Conservation (phyloP, 2,888 invertebrate genomes). For the Protophormia terraenovae region DNA sequence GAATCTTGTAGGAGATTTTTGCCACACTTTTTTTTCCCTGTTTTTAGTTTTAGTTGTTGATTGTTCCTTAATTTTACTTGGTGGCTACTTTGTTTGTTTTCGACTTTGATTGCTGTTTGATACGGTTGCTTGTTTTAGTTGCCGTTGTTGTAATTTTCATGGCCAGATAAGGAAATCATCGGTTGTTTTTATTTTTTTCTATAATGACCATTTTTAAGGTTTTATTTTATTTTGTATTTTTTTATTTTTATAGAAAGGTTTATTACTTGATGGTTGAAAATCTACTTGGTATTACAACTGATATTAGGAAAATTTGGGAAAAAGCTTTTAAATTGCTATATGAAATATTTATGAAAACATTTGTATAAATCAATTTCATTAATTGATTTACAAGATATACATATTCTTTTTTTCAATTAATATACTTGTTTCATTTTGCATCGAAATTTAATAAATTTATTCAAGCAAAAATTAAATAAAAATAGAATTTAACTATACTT, state of each 20-base stretch:
- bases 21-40: slow-evolving; percentile 18
- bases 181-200: background rate
- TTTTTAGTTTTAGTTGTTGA: background rate
- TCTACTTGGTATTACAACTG: background rate
- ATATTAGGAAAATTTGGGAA: too few species aligned
- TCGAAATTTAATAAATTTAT: too few species aligned
- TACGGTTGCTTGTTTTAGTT: slow-evolving; percentile 34
- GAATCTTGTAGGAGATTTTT: slow-evolving; percentile 28
- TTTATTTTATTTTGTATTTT: background rate
- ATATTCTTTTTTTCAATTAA: too few species aligned
- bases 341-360: too few species aligned
- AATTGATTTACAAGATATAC: too few species aligned
- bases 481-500: too few species aligned
- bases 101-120: slow-evolving; percentile 37
- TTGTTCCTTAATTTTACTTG: background rate
- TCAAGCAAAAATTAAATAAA: too few species aligned
- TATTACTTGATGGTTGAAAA: background rate
- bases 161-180: slow-evolving; percentile 29
- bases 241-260: background rate
- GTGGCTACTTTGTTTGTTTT: slow-evolving; percentile 43
- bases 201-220: background rate
- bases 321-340: too few species aligned
- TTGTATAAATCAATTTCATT: too few species aligned
- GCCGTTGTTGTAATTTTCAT: slow-evolving; percentile 11
- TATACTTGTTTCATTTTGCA: too few species aligned